Evolutionary conservation across 1,140 invertebrate species (phyloP).

Genomic region (Phthorimaea operculella): DNA sequence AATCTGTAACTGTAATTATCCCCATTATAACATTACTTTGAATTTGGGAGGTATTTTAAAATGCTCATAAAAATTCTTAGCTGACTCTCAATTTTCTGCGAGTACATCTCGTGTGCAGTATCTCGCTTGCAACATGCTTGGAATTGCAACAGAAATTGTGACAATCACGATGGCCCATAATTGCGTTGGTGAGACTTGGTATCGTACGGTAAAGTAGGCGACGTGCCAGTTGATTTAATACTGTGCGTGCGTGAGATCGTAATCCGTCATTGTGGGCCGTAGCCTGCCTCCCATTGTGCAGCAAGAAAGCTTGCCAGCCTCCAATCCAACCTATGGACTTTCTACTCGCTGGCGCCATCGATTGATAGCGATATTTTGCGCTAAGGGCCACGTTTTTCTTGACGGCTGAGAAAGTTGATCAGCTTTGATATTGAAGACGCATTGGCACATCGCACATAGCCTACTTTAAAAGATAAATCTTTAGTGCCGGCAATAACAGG

Average conservation of each 20-base stretch:
- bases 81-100: too few species aligned
- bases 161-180: not conserved
- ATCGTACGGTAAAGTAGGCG: not conserved
- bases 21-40: too few species aligned
- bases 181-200: not conserved
- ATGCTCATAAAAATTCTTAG: too few species aligned
- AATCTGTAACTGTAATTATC: too few species aligned
- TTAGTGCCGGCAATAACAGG: too few species aligned
- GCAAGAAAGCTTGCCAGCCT: constrained; percentile 12
- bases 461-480: too few species aligned
- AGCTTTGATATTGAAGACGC: too few species aligned
- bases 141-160: constrained; percentile 1
- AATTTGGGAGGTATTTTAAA: too few species aligned
- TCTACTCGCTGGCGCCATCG: constrained; percentile 9
- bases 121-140: not conserved
- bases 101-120: not conserved
- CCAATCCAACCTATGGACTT: constrained; percentile 7
- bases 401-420: not conserved
- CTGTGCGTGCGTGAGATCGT: constrained; percentile 4
- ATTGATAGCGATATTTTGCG: not conserved
- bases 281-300: constrained; percentile 10
- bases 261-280: constrained; percentile 5
- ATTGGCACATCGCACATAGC: too few species aligned
- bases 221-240: constrained; percentile 1
- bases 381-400: not conserved